phyloP scores from a whole-genome alignment of 2,113 vertebrate genomes.

The Hippoglossus stenolepis region DNA sequence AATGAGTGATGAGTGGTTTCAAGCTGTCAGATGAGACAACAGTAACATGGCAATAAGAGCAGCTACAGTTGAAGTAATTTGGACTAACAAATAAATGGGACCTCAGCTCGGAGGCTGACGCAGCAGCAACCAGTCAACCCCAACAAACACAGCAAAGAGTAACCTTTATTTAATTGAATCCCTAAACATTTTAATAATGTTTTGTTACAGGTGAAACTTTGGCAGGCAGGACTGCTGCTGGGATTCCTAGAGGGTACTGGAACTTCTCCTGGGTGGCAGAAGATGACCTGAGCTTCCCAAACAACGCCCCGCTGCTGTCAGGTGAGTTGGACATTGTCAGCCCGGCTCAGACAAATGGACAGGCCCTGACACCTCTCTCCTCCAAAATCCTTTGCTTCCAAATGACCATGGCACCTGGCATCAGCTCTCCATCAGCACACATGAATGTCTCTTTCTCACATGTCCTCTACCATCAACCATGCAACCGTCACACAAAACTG shows the following conservation, averaged over 20 bases:
- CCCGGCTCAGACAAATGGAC: conserved; percentile 47
- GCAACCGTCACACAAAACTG: neutral
- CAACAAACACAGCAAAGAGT: conserved; percentile 4
- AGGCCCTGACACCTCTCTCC: conserved; percentile 14
- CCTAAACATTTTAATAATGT: neutral
- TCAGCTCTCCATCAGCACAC: conserved; percentile 58
- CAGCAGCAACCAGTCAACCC: neutral
- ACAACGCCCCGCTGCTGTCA: conserved; percentile 46
- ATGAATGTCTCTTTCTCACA: conserved; percentile 54
- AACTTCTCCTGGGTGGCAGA: conserved; percentile 85
- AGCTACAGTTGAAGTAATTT: too few relatives aligned
- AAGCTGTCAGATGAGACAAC: neutral
- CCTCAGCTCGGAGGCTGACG: conserved; percentile 3
- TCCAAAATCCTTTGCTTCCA: conserved; percentile 33
- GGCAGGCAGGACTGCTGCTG: conserved; percentile 29
- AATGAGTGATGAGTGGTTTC: neutral
- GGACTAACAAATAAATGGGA: neutral
- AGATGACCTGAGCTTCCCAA: conserved; percentile 78
- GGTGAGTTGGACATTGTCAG: conserved; percentile 77
- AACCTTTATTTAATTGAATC: conserved; percentile 2
- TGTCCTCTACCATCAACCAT: conserved; percentile 10
- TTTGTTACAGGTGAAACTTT: conserved; percentile 62
- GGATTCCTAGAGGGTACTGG: conserved; percentile 78
- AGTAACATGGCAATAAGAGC: too few relatives aligned
- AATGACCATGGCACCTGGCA: conserved; percentile 41